Evolutionary conservation across 2,888 invertebrate genomes (phyloP).

Genomic region (Bellardia pandia): DNA sequence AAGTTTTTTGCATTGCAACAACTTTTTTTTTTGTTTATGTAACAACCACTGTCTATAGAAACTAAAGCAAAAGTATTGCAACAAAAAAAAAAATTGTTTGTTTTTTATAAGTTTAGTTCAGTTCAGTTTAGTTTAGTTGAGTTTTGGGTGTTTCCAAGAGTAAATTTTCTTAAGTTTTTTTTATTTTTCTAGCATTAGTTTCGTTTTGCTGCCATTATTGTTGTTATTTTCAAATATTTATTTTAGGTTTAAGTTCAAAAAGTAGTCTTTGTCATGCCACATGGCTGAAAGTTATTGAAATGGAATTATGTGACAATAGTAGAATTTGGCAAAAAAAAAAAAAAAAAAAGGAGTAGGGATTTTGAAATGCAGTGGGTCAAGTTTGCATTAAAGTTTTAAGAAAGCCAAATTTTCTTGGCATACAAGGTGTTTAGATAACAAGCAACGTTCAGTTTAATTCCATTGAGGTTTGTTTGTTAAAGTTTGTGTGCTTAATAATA

Average conservation of each 20-base stretch:
- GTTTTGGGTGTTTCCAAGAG: slow-evolving; percentile 34
- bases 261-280: slow-evolving; percentile 51
- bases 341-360: not conserved
- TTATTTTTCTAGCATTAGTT: not conserved
- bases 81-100: slow-evolving; percentile 43
- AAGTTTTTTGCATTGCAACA: slow-evolving; percentile 9
- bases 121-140: slow-evolving; percentile 28
- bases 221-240: slow-evolving; percentile 52
- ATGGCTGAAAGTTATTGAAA: slow-evolving; percentile 51
- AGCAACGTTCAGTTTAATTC: no score
- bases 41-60: slow-evolving; percentile 13
- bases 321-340: slow-evolving; percentile 1
- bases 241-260: slow-evolving; percentile 39
- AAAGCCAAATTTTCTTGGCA: not conserved
- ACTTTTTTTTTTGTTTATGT: not conserved
- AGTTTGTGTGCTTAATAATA: no score
- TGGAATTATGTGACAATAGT: slow-evolving; percentile 33
- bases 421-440: no score
- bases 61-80: not conserved
- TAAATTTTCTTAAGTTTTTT: slow-evolving; percentile 40
- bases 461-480: no score
- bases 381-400: not conserved
- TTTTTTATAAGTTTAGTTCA: slow-evolving; percentile 39
- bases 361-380: not conserved
- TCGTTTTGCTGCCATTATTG: slow-evolving; percentile 10